phyloP scores from a whole-genome alignment of 2,888 invertebrate genomes.

The Tipula confusa region DNA sequence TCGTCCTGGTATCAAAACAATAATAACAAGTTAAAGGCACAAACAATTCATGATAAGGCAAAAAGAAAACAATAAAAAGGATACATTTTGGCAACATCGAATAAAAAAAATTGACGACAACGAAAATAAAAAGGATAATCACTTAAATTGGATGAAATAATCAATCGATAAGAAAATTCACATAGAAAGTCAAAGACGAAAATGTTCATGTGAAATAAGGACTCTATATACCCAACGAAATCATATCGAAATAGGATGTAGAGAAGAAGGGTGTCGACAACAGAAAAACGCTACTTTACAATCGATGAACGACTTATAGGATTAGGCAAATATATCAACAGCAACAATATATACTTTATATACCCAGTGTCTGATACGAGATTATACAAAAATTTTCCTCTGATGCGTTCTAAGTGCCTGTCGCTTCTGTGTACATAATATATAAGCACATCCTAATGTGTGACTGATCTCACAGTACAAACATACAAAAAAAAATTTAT shows the following conservation, averaged over 20 bases:
- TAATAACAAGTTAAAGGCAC: conserved; percentile 1
- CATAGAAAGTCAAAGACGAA: not conserved
- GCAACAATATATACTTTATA: not conserved
- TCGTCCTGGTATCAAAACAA: not conserved
- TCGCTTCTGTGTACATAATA: not conserved
- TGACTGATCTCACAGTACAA: not conserved
- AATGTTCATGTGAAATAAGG: not conserved
- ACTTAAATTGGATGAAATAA: conserved; percentile 25
- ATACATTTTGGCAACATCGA: not conserved
- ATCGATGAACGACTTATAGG: conserved; percentile 6
- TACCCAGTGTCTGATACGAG: not conserved
- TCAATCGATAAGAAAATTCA: not conserved
- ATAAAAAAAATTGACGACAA: not conserved
- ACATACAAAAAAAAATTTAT: not conserved
- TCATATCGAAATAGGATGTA: not conserved
- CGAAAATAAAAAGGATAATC: conserved; percentile 25
- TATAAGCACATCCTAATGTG: not conserved
- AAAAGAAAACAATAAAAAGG: conserved; percentile 12
- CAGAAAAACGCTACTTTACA: conserved; percentile 9
- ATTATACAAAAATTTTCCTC: not conserved
- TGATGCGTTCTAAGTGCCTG: not conserved
- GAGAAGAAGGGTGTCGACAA: not conserved
- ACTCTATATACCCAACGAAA: not conserved
- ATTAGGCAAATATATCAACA: not conserved
- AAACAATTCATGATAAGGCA: conserved; percentile 12